Evolutionary conservation across 2,888 invertebrate species (phyloP).

Genomic region (Leptopilina myrica): DNA sequence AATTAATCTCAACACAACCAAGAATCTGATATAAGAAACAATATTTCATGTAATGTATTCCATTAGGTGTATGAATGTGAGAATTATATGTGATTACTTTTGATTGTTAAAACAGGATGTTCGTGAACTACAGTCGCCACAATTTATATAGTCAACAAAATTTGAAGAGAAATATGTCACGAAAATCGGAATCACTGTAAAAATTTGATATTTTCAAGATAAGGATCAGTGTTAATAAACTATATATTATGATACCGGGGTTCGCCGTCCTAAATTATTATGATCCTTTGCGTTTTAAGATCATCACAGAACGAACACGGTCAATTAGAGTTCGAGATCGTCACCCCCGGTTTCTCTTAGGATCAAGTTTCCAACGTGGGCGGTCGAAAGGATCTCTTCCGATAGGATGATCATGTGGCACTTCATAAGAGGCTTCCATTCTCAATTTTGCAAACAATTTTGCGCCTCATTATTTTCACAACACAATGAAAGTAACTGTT

Average conservation of each 20-base stretch:
- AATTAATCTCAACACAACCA: too few species aligned
- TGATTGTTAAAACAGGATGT: too few species aligned
- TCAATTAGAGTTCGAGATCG: constrained; percentile 76
- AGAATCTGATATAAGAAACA: too few species aligned
- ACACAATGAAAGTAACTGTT: too few species aligned
- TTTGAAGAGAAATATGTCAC: background rate
- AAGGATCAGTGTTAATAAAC: background rate
- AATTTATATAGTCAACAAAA: background rate
- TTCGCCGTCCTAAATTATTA: constrained; percentile 70
- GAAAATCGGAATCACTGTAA: background rate
- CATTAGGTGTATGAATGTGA: too few species aligned
- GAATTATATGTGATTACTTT: too few species aligned
- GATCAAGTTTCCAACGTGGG: constrained; percentile 75
- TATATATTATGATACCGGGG: constrained; percentile 56
- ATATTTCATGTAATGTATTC: too few species aligned
- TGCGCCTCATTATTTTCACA: constrained; percentile 2
- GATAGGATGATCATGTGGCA: constrained; percentile 73
- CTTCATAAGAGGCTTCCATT: constrained; percentile 75
- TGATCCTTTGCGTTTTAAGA: constrained; percentile 69
- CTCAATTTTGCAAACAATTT: constrained; percentile 42
- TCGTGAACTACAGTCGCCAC: too few species aligned
- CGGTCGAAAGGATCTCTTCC: constrained; percentile 74
- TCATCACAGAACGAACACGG: constrained; percentile 69
- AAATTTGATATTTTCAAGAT: constrained; percentile 6
- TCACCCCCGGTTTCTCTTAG: constrained; percentile 64